phyloP scores from a whole-genome alignment of 1,140 invertebrate genomes.

The Drosophila bocki region DNA sequence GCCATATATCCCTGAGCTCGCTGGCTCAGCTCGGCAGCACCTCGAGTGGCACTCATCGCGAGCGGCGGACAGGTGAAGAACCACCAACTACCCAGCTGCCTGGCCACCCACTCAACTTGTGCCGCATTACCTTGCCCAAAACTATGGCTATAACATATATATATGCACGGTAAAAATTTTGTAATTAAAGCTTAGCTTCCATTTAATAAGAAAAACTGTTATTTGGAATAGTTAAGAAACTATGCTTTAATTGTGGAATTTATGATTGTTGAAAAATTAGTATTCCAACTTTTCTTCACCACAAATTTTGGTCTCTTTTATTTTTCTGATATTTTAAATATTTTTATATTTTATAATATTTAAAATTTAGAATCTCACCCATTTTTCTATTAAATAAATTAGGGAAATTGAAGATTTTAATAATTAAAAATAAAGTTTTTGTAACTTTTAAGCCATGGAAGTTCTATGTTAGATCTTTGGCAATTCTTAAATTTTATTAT shows the following conservation, averaged over 20 bases:
- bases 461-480: background rate
- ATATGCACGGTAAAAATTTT: background rate
- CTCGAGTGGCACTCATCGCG: conserved; percentile 80
- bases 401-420: background rate
- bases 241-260: too few relatives aligned
- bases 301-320: background rate
- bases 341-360: background rate
- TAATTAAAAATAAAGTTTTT: background rate
- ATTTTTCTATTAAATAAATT: background rate
- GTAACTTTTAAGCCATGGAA: too few relatives aligned
- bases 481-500: background rate
- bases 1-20: conserved; percentile 36
- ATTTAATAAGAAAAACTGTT: background rate
- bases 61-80: conserved; percentile 35
- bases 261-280: background rate
- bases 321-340: background rate
- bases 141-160: conserved; percentile 49
- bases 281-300: background rate
- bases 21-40: conserved; percentile 53
- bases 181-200: too few relatives aligned
- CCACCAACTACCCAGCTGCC: background rate
- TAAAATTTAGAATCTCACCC: too few relatives aligned
- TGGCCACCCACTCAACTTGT: conserved; percentile 18
- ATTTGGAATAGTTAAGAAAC: background rate
- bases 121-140: conserved; percentile 65